Evolutionary conservation across 2,797 vertebrate genomes (phyloP), one percentile per base, ranked within the genome.

Genomic region (Phylloscopus collybita): DNA sequence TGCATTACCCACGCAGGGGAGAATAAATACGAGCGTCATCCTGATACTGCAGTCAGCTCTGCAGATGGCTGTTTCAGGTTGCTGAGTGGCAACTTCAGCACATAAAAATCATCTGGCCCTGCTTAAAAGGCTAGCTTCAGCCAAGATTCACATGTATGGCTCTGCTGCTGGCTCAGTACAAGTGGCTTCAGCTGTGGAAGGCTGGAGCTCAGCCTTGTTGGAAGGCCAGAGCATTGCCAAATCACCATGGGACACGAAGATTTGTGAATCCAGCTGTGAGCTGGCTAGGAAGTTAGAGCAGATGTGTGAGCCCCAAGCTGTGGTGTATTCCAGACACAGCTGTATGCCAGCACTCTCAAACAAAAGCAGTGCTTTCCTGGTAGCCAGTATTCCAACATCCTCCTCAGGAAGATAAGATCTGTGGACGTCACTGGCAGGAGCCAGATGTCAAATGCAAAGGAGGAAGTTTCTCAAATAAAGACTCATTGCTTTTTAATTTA

Each of bases 381-480:
- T 94, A 95, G 87, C 49, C 76, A 21, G 36, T 59, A 16, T 53
- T 90, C 84, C 79, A 79, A 90, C 75, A 83, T 93, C 92, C 92
- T 86, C 25, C 79, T 90, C 51, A 25, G 29, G 65, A 51, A 91
- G 96, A 92, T 97, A 96, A 91, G 86, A 96, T 96, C 92, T 96
- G 72, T 44, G 45, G 19, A 88, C 19, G 51, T 96, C 93, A 93
- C 51, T 49, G 85, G 51, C 66, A 64, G 85, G 62, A 96, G 80
- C 72, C 85, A 92, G 85, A 83, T 93, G 85, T 91, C 91, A 65
- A 69, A 87, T 86, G 79, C 0, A 1, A 73, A 93, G 93, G 88
- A 79, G 80, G 94, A 84, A 86, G 78, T 69, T 91, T 81, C 70
- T 88, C 62, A 79, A 88, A 81, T 92, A 75, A 84, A 94, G 56